phyloP scores from a whole-genome alignment of 2,113 vertebrate species.

The Rhombomys opimus region DNA sequence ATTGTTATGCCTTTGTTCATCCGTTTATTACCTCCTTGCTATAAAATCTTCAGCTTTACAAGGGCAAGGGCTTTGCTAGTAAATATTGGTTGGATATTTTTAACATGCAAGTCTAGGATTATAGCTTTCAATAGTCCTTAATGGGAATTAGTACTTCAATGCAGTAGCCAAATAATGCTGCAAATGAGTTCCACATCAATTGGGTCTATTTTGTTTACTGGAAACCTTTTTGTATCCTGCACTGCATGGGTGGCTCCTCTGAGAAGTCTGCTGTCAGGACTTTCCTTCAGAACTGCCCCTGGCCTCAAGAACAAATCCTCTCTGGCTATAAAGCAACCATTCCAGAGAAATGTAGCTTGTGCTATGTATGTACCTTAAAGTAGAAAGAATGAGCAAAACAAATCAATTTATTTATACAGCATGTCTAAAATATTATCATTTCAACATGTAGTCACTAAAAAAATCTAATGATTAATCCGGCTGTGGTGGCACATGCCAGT shows the following conservation, averaged over 20 bases:
- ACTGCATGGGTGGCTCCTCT: background rate
- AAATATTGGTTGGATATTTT: slow-evolving; percentile 35
- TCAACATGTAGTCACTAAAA: background rate
- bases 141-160: background rate
- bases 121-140: slow-evolving; percentile 50
- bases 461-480: background rate
- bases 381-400: background rate
- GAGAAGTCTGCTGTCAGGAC: background rate
- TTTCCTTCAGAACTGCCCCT: background rate
- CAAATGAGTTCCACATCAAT: background rate
- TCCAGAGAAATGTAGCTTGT: background rate
- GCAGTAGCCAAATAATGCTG: background rate
- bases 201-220: background rate
- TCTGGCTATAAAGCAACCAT: background rate
- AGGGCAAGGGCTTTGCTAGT: slow-evolving; percentile 16
- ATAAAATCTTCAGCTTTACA: slow-evolving; percentile 16
- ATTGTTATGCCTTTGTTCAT: background rate
- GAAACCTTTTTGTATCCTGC: slow-evolving; percentile 16
- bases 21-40: background rate
- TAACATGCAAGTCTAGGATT: slow-evolving; percentile 8
- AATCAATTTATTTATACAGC: slow-evolving; percentile 31
- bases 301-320: background rate
- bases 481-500: background rate
- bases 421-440: slow-evolving; percentile 13
- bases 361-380: background rate